These are phyloP conservation scores for Vollenhovia emeryi DNA, from an alignment of 1,140 invertebrate species.

Conservation along the genomic window DNA sequence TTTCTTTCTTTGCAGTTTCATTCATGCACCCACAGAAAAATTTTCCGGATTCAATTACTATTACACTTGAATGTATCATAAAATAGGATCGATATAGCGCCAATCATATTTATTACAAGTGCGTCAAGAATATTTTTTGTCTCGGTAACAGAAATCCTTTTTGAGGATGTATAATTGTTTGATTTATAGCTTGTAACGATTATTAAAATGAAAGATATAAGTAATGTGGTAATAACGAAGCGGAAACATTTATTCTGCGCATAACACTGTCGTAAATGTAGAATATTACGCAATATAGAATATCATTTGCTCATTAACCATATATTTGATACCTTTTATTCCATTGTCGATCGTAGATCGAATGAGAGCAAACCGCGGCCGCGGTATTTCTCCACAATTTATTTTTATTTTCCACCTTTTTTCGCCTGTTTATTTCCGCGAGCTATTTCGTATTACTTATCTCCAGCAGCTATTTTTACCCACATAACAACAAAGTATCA, in stretches of 20 bases:
- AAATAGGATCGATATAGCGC: too few species aligned
- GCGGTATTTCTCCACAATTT: not conserved
- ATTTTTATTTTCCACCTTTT: not conserved
- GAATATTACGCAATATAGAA: not conserved
- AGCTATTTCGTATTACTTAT: conserved; percentile 5
- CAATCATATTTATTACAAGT: too few species aligned
- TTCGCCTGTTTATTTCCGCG: not conserved
- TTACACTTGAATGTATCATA: too few species aligned
- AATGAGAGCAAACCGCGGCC: not conserved
- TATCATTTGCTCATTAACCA: not conserved
- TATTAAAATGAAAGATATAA: not conserved
- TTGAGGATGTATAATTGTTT: too few species aligned
- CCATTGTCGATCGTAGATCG: not conserved
- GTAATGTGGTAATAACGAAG: conserved; percentile 2
- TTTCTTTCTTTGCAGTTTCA: not conserved
- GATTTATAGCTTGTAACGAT: not conserved
- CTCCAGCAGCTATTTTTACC: not conserved
- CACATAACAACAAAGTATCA: not conserved
- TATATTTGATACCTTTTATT: not conserved
- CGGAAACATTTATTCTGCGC: not conserved
- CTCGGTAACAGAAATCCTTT: too few species aligned
- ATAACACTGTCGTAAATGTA: not conserved
- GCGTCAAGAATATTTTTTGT: too few species aligned
- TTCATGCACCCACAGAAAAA: too few species aligned
- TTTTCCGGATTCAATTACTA: too few species aligned